Base-by-base conservation (phyloP, 2,797 vertebrate species). In the Leptodactylus fallax region DNA sequence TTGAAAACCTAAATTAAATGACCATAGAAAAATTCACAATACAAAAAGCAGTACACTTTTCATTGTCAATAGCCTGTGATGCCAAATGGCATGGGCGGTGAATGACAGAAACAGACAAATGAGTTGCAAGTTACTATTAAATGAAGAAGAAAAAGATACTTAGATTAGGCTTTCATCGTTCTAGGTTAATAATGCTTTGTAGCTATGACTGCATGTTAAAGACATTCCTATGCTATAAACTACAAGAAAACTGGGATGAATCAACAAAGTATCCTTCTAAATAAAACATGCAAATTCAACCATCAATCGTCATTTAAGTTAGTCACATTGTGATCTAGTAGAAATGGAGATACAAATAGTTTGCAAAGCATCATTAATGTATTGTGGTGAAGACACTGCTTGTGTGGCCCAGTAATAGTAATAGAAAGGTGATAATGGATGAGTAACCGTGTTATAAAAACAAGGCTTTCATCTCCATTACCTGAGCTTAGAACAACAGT, bases 301-400 rank as follows among this genome's bases (percentile, higher is more conserved):
- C 87, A 88, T 81, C 69, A 85, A 25, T 81, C n/a, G 17, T 11
- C 61, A 81, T 81, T 81, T 79, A 85, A n/a, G 61, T 58, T 47
- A 87, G 36, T 58, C 36, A 27, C 4, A 56, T 16, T 51, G 23
- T 85, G 78, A 81, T 85, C 58, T 36, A 27, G 47, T 65, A 76
- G 11, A 58, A 49, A 45, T 84, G 36, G 63, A 47, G 25, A 45
- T 67, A 27, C 11, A 12, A 49, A 55, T 45, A 56, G 11, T 76
- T 65, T 82, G 53, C 6, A 61, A 55, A 47, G 47, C 56, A 56
- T 51, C 25, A 10, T 23, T 77, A 83, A 45, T 45, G 17, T 53
- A 63, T n/a, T 7, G 63, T 45, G 27, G 36, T 36, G 51, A 74
- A 51, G 25, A n/a, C 13, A 0, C 45, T 83, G 25, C 47, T 45